phyloP scores from a whole-genome alignment of 2,888 invertebrate species.

The Rhaphigaster nebulosa region DNA sequence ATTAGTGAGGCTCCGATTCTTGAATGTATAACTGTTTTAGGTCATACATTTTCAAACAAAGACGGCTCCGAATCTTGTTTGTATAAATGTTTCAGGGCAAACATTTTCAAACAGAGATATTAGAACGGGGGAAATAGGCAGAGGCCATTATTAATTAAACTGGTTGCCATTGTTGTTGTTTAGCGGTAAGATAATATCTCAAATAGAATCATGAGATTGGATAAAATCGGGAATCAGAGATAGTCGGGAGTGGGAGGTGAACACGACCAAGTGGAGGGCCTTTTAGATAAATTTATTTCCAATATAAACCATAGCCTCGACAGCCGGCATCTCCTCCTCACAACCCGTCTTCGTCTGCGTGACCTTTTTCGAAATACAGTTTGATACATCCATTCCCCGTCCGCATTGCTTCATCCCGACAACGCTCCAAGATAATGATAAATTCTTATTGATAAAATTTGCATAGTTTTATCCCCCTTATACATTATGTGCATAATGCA shows the following conservation, averaged over 20 bases:
- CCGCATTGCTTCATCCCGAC: neutral
- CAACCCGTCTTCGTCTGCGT: neutral
- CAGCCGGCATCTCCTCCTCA: neutral
- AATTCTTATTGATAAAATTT: slow-evolving; percentile 17
- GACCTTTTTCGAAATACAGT: slow-evolving; percentile 1
- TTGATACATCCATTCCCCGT: neutral
- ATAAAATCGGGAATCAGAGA: slow-evolving; percentile 45
- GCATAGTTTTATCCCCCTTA: slow-evolving; percentile 21
- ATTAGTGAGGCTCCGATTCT: neutral
- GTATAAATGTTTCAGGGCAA: neutral
- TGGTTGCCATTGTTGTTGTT: slow-evolving; percentile 39
- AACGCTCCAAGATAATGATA: neutral
- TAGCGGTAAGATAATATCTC: slow-evolving; percentile 20
- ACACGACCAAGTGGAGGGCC: neutral
- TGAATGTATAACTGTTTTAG: neutral
- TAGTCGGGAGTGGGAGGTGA: neutral
- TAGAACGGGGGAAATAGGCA: neutral
- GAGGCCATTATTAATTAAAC: slow-evolving; percentile 21
- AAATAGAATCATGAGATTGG: slow-evolving; percentile 46
- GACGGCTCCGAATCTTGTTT: neutral
- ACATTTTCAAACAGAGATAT: slow-evolving; percentile 20
- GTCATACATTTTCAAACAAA: neutral
- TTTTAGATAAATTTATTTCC: slow-evolving; percentile 42
- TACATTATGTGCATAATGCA: neutral
- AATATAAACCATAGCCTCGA: neutral